These are phyloP conservation scores for Cricetomys ansorgei DNA, from an alignment of 2,113 vertebrate species.

Conservation along the genomic window DNA sequence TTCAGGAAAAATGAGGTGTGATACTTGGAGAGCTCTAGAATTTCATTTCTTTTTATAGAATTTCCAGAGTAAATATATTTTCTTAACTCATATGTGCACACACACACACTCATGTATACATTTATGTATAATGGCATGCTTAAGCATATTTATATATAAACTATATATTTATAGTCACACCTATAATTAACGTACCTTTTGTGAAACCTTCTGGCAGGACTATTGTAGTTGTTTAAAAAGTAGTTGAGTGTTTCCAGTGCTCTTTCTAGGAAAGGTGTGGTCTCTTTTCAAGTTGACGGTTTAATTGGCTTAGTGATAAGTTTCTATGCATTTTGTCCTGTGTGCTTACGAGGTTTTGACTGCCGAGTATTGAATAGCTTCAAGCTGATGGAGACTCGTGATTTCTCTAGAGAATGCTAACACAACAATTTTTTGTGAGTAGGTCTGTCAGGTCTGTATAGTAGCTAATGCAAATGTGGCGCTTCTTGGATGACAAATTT, in stretches of 20 bases:
- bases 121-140: not conserved
- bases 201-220: not conserved
- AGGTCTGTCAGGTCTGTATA: not conserved
- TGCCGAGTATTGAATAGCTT: not conserved
- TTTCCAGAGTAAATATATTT: not conserved
- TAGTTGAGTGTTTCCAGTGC: not conserved
- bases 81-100: not conserved
- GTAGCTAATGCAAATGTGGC: not conserved
- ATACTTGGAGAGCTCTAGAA: not conserved
- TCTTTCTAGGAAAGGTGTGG: not conserved
- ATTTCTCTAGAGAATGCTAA: not conserved
- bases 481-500: conserved; percentile 13
- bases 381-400: not conserved
- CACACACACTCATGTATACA: not conserved
- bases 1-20: not conserved
- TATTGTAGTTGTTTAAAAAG: conserved; percentile 16
- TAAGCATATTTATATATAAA: not conserved
- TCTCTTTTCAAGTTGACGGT: not conserved
- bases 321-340: not conserved
- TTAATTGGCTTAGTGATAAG: not conserved
- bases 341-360: not conserved
- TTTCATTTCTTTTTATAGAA: not conserved
- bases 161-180: not conserved
- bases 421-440: not conserved
- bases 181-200: not conserved